phyloP scores from a whole-genome alignment of 2,888 invertebrate species.

The Hydroisotoma schaefferi region DNA sequence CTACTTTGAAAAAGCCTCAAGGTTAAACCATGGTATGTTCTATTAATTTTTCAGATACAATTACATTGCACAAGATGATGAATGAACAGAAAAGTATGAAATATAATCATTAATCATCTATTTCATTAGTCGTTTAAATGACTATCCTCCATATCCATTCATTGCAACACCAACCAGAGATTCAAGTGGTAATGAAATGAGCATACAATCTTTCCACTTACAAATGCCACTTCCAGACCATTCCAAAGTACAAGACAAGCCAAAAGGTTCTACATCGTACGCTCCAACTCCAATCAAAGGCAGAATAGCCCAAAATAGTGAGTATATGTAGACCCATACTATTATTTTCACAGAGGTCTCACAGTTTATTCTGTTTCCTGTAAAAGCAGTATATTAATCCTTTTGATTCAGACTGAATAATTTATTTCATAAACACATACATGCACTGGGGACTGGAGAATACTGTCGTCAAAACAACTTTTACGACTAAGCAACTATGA shows the following conservation, averaged over 20 bases:
- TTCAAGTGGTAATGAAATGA: no score
- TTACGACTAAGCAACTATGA: no score
- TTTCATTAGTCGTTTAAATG: slow-evolving; percentile 4
- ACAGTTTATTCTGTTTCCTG: slow-evolving; percentile 26
- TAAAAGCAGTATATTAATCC: neutral
- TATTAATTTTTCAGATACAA: no score
- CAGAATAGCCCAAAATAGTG: slow-evolving; percentile 38
- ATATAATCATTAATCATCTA: neutral
- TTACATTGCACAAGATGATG: no score
- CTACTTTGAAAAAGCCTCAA: no score
- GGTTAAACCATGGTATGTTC: no score
- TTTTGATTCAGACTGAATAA: neutral
- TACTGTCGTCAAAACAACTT: no score
- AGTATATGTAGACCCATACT: slow-evolving; percentile 31
- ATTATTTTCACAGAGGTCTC: slow-evolving; percentile 25
- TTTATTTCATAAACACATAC: no score
- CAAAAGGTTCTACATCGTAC: slow-evolving; percentile 46
- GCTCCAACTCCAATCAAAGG: slow-evolving; percentile 38
- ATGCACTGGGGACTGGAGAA: no score
- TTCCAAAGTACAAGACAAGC: slow-evolving; percentile 43
- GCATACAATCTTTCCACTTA: no score
- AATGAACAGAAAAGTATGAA: slow-evolving; percentile 1
- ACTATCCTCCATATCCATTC: no score
- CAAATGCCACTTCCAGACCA: slow-evolving; percentile 30
- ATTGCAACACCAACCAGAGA: no score